Conservation (phyloP, 2,888 invertebrate genomes). For the Flexamia atlantica region DNA sequence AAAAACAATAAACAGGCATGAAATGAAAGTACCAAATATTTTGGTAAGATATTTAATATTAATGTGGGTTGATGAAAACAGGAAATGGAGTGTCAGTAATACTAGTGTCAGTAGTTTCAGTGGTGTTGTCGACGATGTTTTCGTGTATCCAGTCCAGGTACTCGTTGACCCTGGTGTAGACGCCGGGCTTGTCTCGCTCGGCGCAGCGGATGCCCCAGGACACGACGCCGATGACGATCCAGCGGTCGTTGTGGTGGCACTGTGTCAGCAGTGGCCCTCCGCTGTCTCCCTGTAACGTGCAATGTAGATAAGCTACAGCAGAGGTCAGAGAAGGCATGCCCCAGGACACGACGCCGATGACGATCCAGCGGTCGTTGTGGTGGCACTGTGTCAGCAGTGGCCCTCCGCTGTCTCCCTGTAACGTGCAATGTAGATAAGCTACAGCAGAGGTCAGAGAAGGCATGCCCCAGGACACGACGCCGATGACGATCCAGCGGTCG, state of each 20-base stretch:
- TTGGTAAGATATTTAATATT: not conserved
- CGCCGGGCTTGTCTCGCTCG: constrained; percentile 85
- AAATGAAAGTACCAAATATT: not conserved
- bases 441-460: constrained; percentile 67
- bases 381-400: constrained; percentile 87
- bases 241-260: constrained; percentile 84
- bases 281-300: constrained; percentile 83
- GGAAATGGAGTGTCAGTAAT: not conserved
- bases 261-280: constrained; percentile 90
- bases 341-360: constrained; percentile 91
- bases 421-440: not conserved
- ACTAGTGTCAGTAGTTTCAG: not conserved
- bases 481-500: constrained; percentile 87
- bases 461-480: constrained; percentile 92
- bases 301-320: not conserved
- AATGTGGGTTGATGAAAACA: not conserved
- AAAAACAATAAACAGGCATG: too few species aligned
- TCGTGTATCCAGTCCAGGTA: constrained; percentile 84
- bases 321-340: constrained; percentile 77
- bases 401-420: constrained; percentile 91
- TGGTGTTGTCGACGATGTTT: constrained; percentile 48
- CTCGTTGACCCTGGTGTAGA: constrained; percentile 86
- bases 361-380: constrained; percentile 86
- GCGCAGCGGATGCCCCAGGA: constrained; percentile 93
- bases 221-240: constrained; percentile 89